A percentile compares a stretch with the other conserved stretches of the same genome.
Conservation (phyloP, 30 jellyfish, hydroid and myxozoan genomes). For the Hydractinia symbiolongicarpus region DNA sequence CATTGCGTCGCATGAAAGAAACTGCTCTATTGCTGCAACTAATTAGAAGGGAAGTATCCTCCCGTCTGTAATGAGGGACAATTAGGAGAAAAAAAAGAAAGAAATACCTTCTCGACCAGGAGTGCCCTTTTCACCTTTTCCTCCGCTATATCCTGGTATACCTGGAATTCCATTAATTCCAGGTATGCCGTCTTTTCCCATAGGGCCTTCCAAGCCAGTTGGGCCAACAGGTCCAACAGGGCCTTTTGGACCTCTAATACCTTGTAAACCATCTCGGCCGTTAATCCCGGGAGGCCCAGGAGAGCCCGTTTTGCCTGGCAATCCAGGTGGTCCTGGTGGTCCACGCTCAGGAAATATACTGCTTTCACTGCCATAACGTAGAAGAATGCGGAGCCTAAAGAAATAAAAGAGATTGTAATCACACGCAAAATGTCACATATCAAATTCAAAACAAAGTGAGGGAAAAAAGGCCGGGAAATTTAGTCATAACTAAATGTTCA, state of each 20-base stretch:
- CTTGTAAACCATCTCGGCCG: conserved; percentile 19
- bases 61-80: too few relatives aligned
- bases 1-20: too few relatives aligned
- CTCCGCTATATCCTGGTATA: neutral
- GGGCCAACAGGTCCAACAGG: conserved; percentile 7
- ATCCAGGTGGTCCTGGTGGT: conserved; percentile 9
- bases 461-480: too few relatives aligned
- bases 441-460: too few relatives aligned
- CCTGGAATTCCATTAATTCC: neutral
- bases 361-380: too few relatives aligned
- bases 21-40: too few relatives aligned
- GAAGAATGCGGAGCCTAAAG: too few relatives aligned
- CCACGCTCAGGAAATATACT: neutral
- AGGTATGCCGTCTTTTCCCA: conserved; percentile 4
- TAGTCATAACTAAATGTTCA: too few relatives aligned
- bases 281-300: neutral
- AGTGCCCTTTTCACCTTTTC: conserved; percentile 2
- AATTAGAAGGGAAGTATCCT: too few relatives aligned
- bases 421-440: too few relatives aligned
- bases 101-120: neutral
- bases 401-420: too few relatives aligned
- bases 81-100: neutral
- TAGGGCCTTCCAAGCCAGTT: conserved; percentile 12
- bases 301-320: conserved; percentile 6
- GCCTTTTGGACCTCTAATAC: neutral